Evolutionary conservation across 2,888 invertebrate genomes (phyloP).

Genomic region (Disparrhopalites patrizii): DNA sequence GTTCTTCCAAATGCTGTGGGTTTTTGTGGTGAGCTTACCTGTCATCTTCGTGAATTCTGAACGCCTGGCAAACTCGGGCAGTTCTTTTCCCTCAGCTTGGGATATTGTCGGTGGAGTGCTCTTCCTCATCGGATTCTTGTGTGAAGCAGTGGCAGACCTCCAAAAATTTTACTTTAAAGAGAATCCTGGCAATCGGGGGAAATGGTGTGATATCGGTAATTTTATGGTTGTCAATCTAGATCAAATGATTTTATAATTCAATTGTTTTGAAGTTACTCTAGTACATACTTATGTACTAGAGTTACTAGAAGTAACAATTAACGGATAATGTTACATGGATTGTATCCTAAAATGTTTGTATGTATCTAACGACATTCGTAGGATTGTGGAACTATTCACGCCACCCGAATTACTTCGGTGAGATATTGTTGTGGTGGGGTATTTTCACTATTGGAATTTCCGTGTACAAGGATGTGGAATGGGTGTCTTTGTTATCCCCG

Average conservation of each 20-base stretch:
- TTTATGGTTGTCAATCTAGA: conserved; percentile 10
- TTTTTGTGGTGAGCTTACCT: conserved; percentile 82
- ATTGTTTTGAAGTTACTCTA: not conserved
- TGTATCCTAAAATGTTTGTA: too few species aligned
- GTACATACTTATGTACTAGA: not conserved
- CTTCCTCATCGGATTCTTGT: conserved; percentile 77
- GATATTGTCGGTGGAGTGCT: conserved; percentile 81
- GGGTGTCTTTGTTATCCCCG: conserved; percentile 80
- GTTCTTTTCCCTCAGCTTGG: conserved; percentile 57
- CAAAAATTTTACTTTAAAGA: conserved; percentile 88
- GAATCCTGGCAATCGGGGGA: conserved; percentile 81
- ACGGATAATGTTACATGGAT: too few species aligned
- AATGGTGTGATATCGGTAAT: conserved; percentile 85
- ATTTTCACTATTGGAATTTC: conserved; percentile 84
- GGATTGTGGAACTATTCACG: conserved; percentile 82
- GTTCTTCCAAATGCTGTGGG: conserved; percentile 90
- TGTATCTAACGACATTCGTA: too few species aligned
- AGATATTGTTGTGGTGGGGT: conserved; percentile 91
- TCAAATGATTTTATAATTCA: not conserved
- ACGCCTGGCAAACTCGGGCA: conserved; percentile 63
- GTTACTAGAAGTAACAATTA: too few species aligned
- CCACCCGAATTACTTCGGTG: conserved; percentile 93
- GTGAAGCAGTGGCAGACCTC: conserved; percentile 85
- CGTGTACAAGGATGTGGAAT: conserved; percentile 77
- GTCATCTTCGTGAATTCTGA: conserved; percentile 87